Base-by-base conservation (phyloP, 2,888 invertebrate species). In the Brachyptera risi region DNA sequence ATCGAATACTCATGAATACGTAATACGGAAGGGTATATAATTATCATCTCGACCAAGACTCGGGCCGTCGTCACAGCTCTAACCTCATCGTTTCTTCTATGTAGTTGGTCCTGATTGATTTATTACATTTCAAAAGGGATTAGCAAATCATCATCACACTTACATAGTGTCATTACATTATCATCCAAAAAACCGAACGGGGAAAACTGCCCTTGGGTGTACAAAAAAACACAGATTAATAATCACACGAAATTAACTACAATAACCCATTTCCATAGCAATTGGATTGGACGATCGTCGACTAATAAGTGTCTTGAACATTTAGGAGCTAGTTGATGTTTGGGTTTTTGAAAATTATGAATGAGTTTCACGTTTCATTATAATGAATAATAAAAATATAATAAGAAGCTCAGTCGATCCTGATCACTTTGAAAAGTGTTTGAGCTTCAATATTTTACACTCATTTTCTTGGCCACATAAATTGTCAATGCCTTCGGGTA, bases 121-220 rank as follows among this genome's bases (percentile, higher is more conserved):
- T 27, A 51, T 26, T 51, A 24, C 27, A 7, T 26, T 13, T 11
- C 17, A 26, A 31, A 51, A 31, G 27, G 50, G 50, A 51, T 51
- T 51, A 51, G 50, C 50, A 51, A 51, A 51, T 51, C 27, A 51
- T 51, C 50, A 51, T 51, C 24, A 27, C 50, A 51, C 27, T 51
- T 51, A 51, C 17, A 51, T 31, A 27, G 31, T 51, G 50, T 51
- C 50, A 51, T 51, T 51, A 51, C 26, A 51, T 15, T 51, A 26
- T 51, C 50, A 26, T 51, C 42, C 7, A 24, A 24, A 51, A 51
- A 31, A 26, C n/a, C n/a, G n/a, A n/a, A n/a, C 42, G 42, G 42
- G 21, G 7, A 3, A 49, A 49, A 26, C 24, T 15, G 24, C 5
- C 27, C 27, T 51, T 7, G 31, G 31, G 50, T 49, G 27, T 15